These are phyloP conservation scores for Varroa destructor DNA, from an alignment of 1,140 invertebrate genomes.

Conservation along the genomic window DNA sequence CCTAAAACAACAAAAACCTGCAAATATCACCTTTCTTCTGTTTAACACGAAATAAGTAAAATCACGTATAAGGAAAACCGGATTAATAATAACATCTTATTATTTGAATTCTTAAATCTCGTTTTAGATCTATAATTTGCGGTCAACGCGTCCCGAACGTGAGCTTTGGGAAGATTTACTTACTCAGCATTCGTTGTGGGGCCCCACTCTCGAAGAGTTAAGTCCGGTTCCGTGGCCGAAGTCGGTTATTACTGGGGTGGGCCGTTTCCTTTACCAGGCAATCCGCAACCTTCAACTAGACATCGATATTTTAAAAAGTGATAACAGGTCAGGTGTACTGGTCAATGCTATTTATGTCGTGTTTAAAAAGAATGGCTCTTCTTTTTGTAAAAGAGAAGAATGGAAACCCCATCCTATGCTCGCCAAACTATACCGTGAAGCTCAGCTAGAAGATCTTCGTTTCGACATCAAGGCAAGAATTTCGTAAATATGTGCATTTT, in stretches of 20 bases:
- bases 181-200: constrained; percentile 4
- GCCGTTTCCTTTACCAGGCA: constrained; percentile 72
- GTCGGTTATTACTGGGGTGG: constrained; percentile 50
- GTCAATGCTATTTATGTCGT: constrained; percentile 59
- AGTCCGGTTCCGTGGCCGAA: constrained; percentile 52
- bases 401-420: constrained; percentile 70
- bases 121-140: too few relatives aligned
- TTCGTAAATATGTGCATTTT: too few relatives aligned
- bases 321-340: constrained; percentile 46
- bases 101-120: too few relatives aligned
- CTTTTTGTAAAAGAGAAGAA: constrained; percentile 46
- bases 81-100: too few relatives aligned
- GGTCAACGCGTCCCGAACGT: neutral
- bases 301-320: constrained; percentile 50
- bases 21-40: too few relatives aligned
- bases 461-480: constrained; percentile 48
- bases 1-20: too few relatives aligned
- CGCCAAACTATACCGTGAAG: constrained; percentile 52
- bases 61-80: too few relatives aligned
- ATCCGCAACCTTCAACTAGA: constrained; percentile 68
- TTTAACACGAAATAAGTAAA: too few relatives aligned
- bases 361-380: constrained; percentile 42
- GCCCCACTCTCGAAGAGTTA: constrained; percentile 40
- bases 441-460: constrained; percentile 50
- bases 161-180: constrained; percentile 1